A percentile compares a stretch with the other conserved stretches of the same genome.
phyloP scores from a whole-genome alignment of 2,888 invertebrate genomes.

The Nymphalis c-album region DNA sequence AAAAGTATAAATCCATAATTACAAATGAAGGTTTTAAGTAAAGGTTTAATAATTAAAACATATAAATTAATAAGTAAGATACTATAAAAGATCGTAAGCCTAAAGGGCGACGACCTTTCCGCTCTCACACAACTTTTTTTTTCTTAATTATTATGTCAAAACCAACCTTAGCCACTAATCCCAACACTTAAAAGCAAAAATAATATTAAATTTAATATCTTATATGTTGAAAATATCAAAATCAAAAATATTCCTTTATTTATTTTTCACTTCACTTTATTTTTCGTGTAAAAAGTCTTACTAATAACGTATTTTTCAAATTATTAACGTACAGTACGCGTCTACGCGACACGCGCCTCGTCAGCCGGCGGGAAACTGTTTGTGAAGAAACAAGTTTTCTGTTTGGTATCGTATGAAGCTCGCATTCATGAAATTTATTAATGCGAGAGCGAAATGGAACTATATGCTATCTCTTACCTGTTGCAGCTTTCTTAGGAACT shows the following conservation, averaged over 20 bases:
- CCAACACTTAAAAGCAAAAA: slow-evolving; percentile 15
- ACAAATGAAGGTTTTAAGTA: background rate
- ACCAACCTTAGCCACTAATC: slow-evolving; percentile 18
- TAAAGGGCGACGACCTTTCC: slow-evolving; percentile 25
- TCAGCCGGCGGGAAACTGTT: slow-evolving; percentile 27
- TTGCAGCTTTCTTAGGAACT: slow-evolving; percentile 6
- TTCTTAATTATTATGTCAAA: slow-evolving; percentile 18
- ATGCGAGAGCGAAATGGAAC: slow-evolving; percentile 3
- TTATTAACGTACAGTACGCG: background rate
- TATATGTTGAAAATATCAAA: background rate
- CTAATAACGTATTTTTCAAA: slow-evolving; percentile 12
- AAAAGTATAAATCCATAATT: background rate
- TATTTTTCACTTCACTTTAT: slow-evolving; percentile 3
- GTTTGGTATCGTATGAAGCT: background rate
- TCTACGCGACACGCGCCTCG: slow-evolving; percentile 11
- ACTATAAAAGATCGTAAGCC: slow-evolving; percentile 19
- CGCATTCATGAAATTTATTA: slow-evolving; percentile 16
- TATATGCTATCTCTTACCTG: slow-evolving; percentile 2
- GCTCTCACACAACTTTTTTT: slow-evolving; percentile 31
- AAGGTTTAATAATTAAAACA: background rate
- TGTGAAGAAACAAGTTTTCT: slow-evolving; percentile 13
- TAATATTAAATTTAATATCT: background rate
- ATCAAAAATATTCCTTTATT: slow-evolving; percentile 1
- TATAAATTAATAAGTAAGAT: background rate
- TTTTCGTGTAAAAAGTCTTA: background rate